phyloP scores from a whole-genome alignment of 1,140 invertebrate species.

The Anagrus nilaparvatae region DNA sequence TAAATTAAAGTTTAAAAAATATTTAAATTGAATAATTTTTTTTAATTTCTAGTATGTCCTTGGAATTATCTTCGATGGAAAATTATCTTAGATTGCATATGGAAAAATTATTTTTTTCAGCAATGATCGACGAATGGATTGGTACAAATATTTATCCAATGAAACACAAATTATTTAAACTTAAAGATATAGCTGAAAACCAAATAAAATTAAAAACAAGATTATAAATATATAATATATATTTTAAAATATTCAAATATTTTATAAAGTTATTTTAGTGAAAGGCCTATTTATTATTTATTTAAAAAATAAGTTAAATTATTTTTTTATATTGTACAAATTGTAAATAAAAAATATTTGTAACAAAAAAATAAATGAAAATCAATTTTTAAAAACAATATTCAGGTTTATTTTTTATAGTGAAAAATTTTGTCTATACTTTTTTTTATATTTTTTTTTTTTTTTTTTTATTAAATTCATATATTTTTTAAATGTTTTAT shows the following conservation, averaged over 20 bases:
- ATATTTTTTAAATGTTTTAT: background rate
- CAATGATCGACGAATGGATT: slow-evolving; percentile 47
- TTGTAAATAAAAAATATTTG: slow-evolving; percentile 4
- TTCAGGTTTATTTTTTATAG: slow-evolving; percentile 3
- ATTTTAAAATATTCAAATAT: slow-evolving; percentile 10
- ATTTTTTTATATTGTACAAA: background rate
- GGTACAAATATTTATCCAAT: slow-evolving; percentile 45
- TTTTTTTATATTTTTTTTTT: background rate
- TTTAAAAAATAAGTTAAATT: slow-evolving; percentile 4
- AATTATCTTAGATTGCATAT: slow-evolving; percentile 43
- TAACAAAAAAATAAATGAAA: background rate
- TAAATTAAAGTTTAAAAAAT: background rate
- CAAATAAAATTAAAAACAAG: slow-evolving; percentile 38
- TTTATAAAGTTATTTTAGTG: slow-evolving; percentile 10
- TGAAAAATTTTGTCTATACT: background rate
- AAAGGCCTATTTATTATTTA: slow-evolving; percentile 3
- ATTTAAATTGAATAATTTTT: background rate
- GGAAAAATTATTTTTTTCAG: slow-evolving; percentile 41
- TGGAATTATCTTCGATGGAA: slow-evolving; percentile 45
- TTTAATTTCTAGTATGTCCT: slow-evolving; percentile 37
- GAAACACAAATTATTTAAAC: slow-evolving; percentile 39
- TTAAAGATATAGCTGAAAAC: slow-evolving; percentile 43
- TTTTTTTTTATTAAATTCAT: background rate
- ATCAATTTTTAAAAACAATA: background rate
- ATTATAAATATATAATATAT: slow-evolving; percentile 13